Conservation (phyloP, 2,888 invertebrate genomes). For the Epinotia ramella region DNA sequence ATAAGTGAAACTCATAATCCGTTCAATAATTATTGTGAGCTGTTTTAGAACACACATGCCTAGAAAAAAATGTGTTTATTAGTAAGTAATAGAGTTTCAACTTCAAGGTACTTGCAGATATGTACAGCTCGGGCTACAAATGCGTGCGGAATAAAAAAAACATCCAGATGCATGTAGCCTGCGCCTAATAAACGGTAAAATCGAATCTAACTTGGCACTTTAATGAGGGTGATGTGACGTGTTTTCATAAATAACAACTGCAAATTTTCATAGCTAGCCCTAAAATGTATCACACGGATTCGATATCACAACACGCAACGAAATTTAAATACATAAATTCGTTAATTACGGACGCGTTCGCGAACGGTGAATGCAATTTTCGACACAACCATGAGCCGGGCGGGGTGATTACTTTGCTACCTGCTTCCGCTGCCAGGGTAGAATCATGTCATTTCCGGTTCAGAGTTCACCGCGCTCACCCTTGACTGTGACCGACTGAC, state of each 20-base stretch:
- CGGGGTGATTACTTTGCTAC: constrained; percentile 15
- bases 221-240: too few species aligned
- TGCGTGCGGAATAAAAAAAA: too few species aligned
- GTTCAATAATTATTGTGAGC: too few species aligned
- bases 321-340: constrained; percentile 2
- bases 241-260: background rate
- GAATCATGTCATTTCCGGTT: constrained; percentile 27
- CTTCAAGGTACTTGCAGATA: too few species aligned
- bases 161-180: too few species aligned
- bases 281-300: background rate
- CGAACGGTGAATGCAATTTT: constrained; percentile 12
- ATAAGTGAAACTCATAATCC: too few species aligned
- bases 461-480: constrained; percentile 25
- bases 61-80: too few species aligned
- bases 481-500: constrained; percentile 18
- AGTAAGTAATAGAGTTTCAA: too few species aligned
- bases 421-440: constrained; percentile 28
- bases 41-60: too few species aligned
- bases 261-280: background rate
- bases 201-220: too few species aligned
- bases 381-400: constrained; percentile 18
- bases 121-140: too few species aligned
- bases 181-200: too few species aligned
- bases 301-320: background rate
- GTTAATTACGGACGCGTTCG: constrained; percentile 6